Evolutionary conservation across 2,888 invertebrate species (phyloP), one percentile per base, ranked within the genome.

Genomic region (Masnerella sp.): DNA sequence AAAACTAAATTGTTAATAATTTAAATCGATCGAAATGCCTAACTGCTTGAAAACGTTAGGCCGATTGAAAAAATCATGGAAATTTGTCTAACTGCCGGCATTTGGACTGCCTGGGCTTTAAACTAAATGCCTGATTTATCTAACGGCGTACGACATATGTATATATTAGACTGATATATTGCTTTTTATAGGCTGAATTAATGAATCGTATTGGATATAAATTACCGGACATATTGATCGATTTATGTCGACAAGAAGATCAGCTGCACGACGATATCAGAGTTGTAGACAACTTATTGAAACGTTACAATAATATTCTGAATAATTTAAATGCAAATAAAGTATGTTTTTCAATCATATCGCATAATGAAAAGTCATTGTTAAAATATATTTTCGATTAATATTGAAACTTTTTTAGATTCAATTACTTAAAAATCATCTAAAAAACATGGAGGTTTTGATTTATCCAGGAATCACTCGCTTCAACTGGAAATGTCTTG

Each of bases 401-500:
- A n/a, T n/a, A n/a, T n/a, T n/a, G n/a, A n/a, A n/a, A n/a, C n/a
- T 20, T 45, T 62, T 56, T 7, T 78, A 91, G 90, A 90, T 93
- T 0, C 89, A 91, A 70, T 90, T 95, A 56, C 88, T 95, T 84
- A 92, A 92, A 77, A 90, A 90, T 9, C 92, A 92, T 77, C 89
- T 95, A 0, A 88, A 91, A 77, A 91, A 93, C 71, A 91, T 93
- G 73, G 95, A 96, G 84, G 89, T 92, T 30, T 90, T 92, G 51
- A 92, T 96, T 47, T 91, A 95, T 80, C 95, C 95, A 1, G 97
- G 97, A 0, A 88, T 95, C 0, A 93, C 92, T 1, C 90, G 96
- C 20, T 92, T 96, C 61, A 94, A 94, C 40, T 97, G 97, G 97
- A 93, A 93, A 73, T 95, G 96, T 0, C 89, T 96, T 9, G 93